Evolutionary conservation across 2,113 vertebrate species (phyloP).

Genomic region (Microcebus lehilahytsara): DNA sequence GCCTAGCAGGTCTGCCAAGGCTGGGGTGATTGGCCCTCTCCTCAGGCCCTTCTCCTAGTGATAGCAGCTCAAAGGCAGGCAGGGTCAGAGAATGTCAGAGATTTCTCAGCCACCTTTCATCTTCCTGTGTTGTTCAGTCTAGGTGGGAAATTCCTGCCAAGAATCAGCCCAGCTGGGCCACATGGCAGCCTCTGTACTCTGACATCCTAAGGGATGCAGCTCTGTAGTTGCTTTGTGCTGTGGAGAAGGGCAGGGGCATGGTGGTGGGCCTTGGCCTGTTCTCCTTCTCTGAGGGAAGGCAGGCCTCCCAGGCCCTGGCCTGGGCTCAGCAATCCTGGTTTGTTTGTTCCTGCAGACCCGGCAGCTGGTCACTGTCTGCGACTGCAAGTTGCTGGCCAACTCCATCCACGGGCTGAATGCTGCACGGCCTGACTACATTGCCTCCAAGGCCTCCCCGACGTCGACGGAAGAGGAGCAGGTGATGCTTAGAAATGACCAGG

Average conservation of each 20-base stretch:
- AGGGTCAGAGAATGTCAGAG: background rate
- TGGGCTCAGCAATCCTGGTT: background rate
- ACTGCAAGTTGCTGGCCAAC: conserved; percentile 95
- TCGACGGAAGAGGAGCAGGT: conserved; percentile 94
- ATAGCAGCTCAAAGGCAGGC: background rate
- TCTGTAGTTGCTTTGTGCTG: background rate
- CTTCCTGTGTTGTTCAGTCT: background rate
- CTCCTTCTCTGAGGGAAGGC: background rate
- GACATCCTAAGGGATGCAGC: background rate
- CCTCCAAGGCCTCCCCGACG: conserved; percentile 95
- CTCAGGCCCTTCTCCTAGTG: background rate
- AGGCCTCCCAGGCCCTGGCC: background rate
- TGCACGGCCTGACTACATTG: conserved; percentile 96
- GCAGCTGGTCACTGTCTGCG: conserved; percentile 96
- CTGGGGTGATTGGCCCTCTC: background rate
- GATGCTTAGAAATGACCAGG: conserved; percentile 96
- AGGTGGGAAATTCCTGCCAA: background rate
- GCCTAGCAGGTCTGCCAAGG: no score
- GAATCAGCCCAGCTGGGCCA: background rate
- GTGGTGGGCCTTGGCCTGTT: background rate
- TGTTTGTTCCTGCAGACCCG: conserved; percentile 86
- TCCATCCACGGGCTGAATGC: conserved; percentile 96
- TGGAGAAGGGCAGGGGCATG: background rate
- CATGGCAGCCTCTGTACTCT: background rate
- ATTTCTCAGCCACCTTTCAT: background rate